Base-by-base conservation (phyloP, 2,797 vertebrate species). In the Argyrosomus regius region DNA sequence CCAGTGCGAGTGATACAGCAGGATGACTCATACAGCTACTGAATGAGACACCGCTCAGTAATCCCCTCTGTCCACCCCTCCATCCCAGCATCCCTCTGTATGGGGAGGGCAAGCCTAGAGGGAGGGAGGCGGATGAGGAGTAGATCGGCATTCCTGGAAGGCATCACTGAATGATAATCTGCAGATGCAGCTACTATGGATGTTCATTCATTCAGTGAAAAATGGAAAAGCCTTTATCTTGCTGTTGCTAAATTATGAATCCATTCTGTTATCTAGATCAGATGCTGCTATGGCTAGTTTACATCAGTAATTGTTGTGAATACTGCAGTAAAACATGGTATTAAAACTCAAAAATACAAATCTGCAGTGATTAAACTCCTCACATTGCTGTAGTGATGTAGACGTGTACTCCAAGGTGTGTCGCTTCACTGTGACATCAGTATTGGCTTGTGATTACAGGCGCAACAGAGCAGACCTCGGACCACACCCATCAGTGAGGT, bases 21-120 rank as follows among this genome's bases (percentile, higher is more conserved):
- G 90, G 90, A 95, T 95, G 94, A 95, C 90, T 95, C 94, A 94
- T 94, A 75, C 88, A 84, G 88, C 84, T 87, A 83, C 89, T 93
- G 91, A 93, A 93, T 92, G 92, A 93, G 91, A 91, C 91, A 89
- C 88, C 71, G 53, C 87, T 91, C 88, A 81, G 89, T 92, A 92
- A 92, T 92, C 91, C 89, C 84, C 87, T 86, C 88, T 67, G 82
- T 91, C 88, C 84, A 86, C 87, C 81, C 82, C 90, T 88, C 81
- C 86, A 81, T 89, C 87, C 82, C 78, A 82, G 72, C 84, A 71
- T 85, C 84, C 63, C 78, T 87, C 69, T 61, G 60, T 54, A 63
- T 0, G 52, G 84, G 87, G 83, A 88, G 90, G 85, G 88, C 69
- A 77, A 85, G 86, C 79, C 87, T 76, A 61, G 79, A 80, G 81